phyloP scores from a whole-genome alignment of 2,113 vertebrate genomes.

The Myxocyprinus asiaticus region DNA sequence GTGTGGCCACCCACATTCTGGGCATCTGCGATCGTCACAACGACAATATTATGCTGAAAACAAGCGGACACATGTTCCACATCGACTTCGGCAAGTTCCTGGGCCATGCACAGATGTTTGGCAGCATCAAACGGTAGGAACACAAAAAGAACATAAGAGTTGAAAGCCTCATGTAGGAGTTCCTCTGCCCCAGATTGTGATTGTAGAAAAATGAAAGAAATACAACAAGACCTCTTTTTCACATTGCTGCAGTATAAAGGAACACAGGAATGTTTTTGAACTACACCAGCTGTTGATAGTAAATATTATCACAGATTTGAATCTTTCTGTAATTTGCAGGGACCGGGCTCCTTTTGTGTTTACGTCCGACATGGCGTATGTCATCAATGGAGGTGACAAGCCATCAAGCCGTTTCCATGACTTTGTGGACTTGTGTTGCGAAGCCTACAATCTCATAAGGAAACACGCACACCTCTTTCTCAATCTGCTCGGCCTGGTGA shows the following conservation, averaged over 20 bases:
- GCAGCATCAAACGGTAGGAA: slow-evolving; percentile 93
- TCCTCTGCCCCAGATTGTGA: not conserved
- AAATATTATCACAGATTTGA: not conserved
- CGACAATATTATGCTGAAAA: slow-evolving; percentile 99
- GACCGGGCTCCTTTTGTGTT: slow-evolving; percentile 97
- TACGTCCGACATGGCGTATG: slow-evolving; percentile 98
- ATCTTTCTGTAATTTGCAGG: slow-evolving; percentile 64
- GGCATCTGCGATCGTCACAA: slow-evolving; percentile 98
- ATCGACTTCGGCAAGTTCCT: slow-evolving; percentile 97
- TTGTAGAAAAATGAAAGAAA: not conserved
- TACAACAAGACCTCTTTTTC: not conserved
- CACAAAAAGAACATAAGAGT: not conserved
- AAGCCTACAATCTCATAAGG: slow-evolving; percentile 97
- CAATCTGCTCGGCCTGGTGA: slow-evolving; percentile 94
- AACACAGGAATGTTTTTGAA: not conserved
- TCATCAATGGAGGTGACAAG: slow-evolving; percentile 97
- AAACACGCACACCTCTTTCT: slow-evolving; percentile 98
- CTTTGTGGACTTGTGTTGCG: slow-evolving; percentile 97
- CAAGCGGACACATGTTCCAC: slow-evolving; percentile 98
- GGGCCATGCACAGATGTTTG: slow-evolving; percentile 97
- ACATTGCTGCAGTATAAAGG: not conserved
- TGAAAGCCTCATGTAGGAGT: not conserved
- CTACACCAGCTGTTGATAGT: not conserved
- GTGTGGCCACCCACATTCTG: slow-evolving; percentile 94
- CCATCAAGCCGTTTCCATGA: slow-evolving; percentile 97